These are phyloP conservation scores for Scomber colias DNA, from an alignment of 2,113 vertebrate genomes.

Conservation along the genomic window DNA sequence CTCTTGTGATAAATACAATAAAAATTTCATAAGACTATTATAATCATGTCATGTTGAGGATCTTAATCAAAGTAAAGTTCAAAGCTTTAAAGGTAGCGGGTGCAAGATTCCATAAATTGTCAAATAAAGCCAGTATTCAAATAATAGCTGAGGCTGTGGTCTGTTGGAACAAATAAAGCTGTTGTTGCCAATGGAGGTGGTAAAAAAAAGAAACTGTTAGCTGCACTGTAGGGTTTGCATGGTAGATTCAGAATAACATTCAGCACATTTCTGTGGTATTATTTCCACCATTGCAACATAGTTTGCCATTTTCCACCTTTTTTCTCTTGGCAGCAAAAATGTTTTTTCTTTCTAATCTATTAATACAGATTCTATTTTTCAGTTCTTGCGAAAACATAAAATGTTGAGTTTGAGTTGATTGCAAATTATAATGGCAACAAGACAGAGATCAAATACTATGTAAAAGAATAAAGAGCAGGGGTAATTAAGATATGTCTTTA, in stretches of 20 bases:
- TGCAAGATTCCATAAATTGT: conserved; percentile 48
- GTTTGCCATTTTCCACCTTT: background rate
- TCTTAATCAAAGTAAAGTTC: conserved; percentile 87
- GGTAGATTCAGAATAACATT: too few relatives aligned
- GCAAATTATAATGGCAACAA: background rate
- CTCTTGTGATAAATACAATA: conserved; percentile 80
- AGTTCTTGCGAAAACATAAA: background rate
- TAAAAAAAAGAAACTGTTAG: background rate
- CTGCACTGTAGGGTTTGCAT: too few relatives aligned
- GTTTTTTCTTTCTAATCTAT: background rate
- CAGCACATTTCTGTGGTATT: background rate
- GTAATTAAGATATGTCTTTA: background rate
- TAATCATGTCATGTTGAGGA: conserved; percentile 79
- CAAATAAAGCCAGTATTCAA: conserved; percentile 40
- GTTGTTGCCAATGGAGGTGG: background rate
- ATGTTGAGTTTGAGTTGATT: background rate
- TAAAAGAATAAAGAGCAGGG: background rate
- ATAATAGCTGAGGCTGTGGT: background rate
- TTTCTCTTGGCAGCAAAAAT: background rate
- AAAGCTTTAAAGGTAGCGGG: conserved; percentile 82
- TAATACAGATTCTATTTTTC: too few relatives aligned
- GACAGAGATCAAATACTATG: conserved; percentile 1
- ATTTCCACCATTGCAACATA: background rate
- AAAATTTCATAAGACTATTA: conserved; percentile 81
- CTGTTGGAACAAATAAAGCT: background rate